Percentiles rank a stretch among this genome's conserved stretches.
Conservation (phyloP, 2,888 invertebrate species). For the Acrobeloides nanus region DNA sequence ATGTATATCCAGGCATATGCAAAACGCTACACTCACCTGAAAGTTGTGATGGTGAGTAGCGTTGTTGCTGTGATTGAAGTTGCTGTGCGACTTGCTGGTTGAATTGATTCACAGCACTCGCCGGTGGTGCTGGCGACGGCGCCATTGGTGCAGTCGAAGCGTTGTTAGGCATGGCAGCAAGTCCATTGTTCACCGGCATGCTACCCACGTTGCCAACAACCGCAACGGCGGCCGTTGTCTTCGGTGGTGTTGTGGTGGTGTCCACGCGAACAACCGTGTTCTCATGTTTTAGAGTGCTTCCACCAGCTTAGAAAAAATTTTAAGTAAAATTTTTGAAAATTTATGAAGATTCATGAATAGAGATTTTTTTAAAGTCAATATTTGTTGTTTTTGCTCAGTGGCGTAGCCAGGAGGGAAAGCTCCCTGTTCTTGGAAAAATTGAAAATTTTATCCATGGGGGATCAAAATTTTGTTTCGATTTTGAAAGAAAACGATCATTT, state of each 20-base stretch:
- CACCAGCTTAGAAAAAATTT: conserved; percentile 11
- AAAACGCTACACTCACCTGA: conserved; percentile 13
- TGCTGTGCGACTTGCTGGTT: neutral
- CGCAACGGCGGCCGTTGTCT: conserved; percentile 7
- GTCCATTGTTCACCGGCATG: too few relatives aligned
- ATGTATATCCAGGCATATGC: too few relatives aligned
- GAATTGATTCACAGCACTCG: neutral
- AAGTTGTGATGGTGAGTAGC: conserved; percentile 13
- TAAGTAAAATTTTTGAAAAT: conserved; percentile 1
- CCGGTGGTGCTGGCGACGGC: conserved; percentile 21
- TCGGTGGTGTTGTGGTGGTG: conserved; percentile 20
- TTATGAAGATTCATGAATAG: conserved; percentile 1
- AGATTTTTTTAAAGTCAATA: conserved; percentile 1
- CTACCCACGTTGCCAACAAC: too few relatives aligned
- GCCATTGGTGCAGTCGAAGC: conserved; percentile 13
- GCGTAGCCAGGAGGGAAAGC: too few relatives aligned
- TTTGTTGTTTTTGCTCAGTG: too few relatives aligned
- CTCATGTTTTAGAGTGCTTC: conserved; percentile 50
- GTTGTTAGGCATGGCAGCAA: neutral
- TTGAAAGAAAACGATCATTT: too few relatives aligned
- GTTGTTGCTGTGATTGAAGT: too few relatives aligned
- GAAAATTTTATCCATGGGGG: too few relatives aligned
- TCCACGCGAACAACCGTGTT: conserved; percentile 53
- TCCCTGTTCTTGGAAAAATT: too few relatives aligned
- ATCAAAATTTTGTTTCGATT: too few relatives aligned